Evolutionary conservation across 2,113 vertebrate species (phyloP).

Genomic region (Gymnobelideus leadbeateri): DNA sequence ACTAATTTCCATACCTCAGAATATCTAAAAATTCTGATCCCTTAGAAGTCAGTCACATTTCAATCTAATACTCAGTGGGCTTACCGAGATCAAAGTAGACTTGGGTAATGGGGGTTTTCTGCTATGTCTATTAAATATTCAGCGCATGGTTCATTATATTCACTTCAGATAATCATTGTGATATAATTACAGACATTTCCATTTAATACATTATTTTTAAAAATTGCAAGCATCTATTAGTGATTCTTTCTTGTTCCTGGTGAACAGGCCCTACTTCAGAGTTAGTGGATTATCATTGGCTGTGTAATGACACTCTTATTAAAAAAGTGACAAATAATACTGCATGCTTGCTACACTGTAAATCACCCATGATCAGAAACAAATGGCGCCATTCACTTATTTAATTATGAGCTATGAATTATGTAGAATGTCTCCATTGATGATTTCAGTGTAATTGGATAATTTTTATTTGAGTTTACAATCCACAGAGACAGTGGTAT

Average conservation of each 20-base stretch:
- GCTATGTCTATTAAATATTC: constrained; percentile 39
- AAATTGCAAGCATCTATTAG: constrained; percentile 54
- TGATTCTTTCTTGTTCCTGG: constrained; percentile 36
- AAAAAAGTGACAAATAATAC: constrained; percentile 57
- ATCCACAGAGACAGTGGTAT: constrained; percentile 41
- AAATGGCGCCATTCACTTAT: constrained; percentile 57
- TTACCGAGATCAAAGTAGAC: constrained; percentile 12
- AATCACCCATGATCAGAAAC: constrained; percentile 24
- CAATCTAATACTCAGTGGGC: neutral
- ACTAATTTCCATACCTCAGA: neutral
- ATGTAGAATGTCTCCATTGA: constrained; percentile 21
- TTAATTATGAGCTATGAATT: constrained; percentile 47
- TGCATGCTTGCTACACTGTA: constrained; percentile 42
- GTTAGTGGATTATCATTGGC: constrained; percentile 51
- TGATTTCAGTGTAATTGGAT: constrained; percentile 44
- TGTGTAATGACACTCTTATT: constrained; percentile 47
- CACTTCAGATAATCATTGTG: constrained; percentile 48
- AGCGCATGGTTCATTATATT: constrained; percentile 55
- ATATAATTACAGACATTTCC: constrained; percentile 41
- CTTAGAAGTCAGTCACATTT: neutral
- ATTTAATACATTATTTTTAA: constrained; percentile 62
- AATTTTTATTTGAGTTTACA: constrained; percentile 63
- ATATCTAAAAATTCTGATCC: constrained; percentile 16
- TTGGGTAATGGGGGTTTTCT: neutral
- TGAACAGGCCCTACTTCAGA: constrained; percentile 8